Conservation (phyloP, 2,113 vertebrate species). For the Megaptera novaeangliae region DNA sequence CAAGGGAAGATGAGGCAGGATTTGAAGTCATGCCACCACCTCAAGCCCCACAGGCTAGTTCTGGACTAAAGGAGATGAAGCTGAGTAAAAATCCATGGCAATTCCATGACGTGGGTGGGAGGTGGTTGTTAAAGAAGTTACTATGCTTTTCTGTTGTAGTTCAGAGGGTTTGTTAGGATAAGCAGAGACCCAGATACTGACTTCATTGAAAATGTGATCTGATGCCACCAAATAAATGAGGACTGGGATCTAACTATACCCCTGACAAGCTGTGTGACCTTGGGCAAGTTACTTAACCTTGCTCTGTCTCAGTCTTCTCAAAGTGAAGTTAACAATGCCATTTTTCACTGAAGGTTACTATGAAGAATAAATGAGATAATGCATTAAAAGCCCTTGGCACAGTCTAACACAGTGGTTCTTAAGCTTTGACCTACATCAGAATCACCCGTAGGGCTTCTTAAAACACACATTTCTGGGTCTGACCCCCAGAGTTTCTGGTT, state of each 20-base stretch:
- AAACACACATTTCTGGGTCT: background rate
- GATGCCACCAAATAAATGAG: background rate
- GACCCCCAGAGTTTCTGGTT: background rate
- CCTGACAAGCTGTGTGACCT: background rate
- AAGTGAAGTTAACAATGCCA: background rate
- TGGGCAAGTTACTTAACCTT: background rate
- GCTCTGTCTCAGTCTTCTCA: background rate
- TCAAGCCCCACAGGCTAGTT: background rate
- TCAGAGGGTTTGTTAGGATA: background rate
- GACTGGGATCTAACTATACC: background rate
- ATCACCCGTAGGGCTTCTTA: background rate
- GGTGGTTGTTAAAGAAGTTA: background rate
- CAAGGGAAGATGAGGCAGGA: background rate
- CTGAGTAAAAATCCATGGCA: background rate
- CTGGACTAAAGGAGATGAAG: background rate
- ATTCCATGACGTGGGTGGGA: background rate
- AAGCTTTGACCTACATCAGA: background rate
- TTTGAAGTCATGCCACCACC: background rate
- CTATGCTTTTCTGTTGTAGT: background rate
- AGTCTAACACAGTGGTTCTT: background rate
- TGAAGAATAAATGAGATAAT: background rate
- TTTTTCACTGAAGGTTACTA: background rate
- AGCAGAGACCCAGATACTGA: background rate
- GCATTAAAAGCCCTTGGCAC: background rate
- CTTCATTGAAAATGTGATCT: background rate